Evolutionary conservation across 2,888 invertebrate genomes (phyloP).

Genomic region (Aporophyla nigra): DNA sequence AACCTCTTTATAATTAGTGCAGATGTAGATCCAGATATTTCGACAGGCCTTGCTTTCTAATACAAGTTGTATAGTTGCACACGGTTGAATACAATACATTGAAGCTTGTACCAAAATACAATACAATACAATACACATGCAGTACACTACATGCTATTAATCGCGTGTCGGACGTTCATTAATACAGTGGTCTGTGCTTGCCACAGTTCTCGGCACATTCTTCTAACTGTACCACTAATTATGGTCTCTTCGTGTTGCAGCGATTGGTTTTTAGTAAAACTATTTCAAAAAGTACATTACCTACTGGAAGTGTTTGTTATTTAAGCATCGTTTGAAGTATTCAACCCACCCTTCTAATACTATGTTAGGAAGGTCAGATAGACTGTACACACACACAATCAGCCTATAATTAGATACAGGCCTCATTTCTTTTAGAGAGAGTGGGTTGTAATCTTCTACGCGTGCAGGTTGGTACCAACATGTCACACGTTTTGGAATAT

Average conservation of each 20-base stretch:
- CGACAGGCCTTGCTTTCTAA: neutral
- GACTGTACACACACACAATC: neutral
- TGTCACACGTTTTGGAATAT: too few species aligned
- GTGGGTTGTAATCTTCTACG: too few species aligned
- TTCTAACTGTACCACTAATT: constrained; percentile 44
- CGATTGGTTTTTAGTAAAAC: constrained; percentile 26
- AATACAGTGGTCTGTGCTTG: constrained; percentile 51
- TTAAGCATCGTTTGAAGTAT: neutral
- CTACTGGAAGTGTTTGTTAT: neutral
- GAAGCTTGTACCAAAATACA: constrained; percentile 23
- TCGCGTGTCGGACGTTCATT: constrained; percentile 55
- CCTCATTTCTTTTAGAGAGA: too few species aligned
- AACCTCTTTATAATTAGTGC: too few species aligned
- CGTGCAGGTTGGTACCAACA: too few species aligned
- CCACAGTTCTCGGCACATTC: constrained; percentile 52
- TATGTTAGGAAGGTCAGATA: neutral
- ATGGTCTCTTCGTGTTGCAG: constrained; percentile 22
- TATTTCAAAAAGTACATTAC: neutral
- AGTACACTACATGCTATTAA: constrained; percentile 38
- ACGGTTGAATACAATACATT: constrained; percentile 13
- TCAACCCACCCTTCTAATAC: neutral
- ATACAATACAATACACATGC: constrained; percentile 13
- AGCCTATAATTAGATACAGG: too few species aligned
- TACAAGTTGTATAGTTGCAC: neutral
- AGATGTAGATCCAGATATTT: too few species aligned